Conservation (phyloP, 2,888 invertebrate genomes). For the Ischnus inquisitorius region DNA sequence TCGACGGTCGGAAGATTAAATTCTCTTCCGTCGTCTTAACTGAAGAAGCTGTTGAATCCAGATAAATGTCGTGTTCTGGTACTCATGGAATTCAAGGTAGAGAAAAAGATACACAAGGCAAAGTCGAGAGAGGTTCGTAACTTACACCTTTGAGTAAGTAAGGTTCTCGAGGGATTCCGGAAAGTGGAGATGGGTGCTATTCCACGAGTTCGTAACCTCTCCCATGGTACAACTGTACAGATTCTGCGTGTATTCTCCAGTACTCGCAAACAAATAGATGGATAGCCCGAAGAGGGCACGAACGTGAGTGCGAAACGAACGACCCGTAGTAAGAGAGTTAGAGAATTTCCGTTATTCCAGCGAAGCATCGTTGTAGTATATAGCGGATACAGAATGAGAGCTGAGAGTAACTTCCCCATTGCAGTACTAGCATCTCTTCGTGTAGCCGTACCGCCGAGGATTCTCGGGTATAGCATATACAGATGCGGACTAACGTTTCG, state of each 20-base stretch:
- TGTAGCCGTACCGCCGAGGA: not conserved
- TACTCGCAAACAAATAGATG: constrained; percentile 26
- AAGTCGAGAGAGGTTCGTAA: constrained; percentile 20
- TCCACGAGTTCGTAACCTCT: constrained; percentile 15
- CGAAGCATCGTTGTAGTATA: not conserved
- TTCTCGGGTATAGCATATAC: not conserved
- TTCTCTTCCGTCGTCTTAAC: not conserved
- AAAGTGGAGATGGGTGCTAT: constrained; percentile 27
- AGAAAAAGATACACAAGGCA: not conserved
- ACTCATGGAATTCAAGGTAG: constrained; percentile 25
- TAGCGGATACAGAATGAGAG: not conserved
- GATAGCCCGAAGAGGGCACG: constrained; percentile 5
- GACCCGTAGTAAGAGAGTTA: not conserved
- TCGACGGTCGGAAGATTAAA: constrained; percentile 4
- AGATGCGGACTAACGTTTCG: not conserved
- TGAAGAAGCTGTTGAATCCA: not conserved
- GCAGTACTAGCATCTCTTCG: not conserved
- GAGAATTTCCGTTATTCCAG: not conserved
- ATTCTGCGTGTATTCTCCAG: not conserved
- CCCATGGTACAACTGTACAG: constrained; percentile 5
- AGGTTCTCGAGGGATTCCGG: constrained; percentile 33
- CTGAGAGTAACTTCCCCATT: not conserved
- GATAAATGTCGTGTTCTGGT: not conserved
- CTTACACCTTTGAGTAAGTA: constrained; percentile 21
- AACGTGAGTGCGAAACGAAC: constrained; percentile 5